Percentiles rank a stretch among this genome's conserved stretches.
Evolutionary conservation across 2,113 vertebrate genomes (phyloP).

Genomic region (Eupsittula cactorum): DNA sequence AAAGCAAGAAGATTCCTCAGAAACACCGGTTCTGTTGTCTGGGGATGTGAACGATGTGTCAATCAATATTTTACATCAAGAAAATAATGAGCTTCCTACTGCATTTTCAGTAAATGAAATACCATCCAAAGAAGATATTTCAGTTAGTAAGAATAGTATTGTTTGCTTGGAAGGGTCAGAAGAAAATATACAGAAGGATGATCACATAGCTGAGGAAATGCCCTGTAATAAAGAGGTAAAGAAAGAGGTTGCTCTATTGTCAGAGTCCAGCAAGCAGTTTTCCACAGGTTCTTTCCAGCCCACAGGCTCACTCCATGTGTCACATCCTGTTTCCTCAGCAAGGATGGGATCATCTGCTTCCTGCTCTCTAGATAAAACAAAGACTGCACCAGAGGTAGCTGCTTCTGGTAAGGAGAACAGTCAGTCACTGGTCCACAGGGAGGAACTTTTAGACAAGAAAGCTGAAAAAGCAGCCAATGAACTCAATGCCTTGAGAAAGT

Average conservation of each 20-base stretch:
- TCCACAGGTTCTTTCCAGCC: slow-evolving; percentile 57
- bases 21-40: not conserved
- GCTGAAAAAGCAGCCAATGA: slow-evolving; percentile 36
- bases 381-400: not conserved
- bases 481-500: slow-evolving; percentile 64
- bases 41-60: not conserved
- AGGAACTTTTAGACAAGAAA: slow-evolving; percentile 6
- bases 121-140: not conserved
- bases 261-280: not conserved
- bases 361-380: not conserved
- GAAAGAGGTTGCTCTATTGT: not conserved
- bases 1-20: not conserved
- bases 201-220: not conserved
- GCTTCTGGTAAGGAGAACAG: slow-evolving; percentile 3
- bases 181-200: not conserved
- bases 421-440: not conserved
- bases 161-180: not conserved
- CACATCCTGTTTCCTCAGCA: not conserved
- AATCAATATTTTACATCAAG: not conserved
- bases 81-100: not conserved
- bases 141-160: not conserved
- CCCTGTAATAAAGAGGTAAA: not conserved
- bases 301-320: not conserved
- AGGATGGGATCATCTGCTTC: not conserved
- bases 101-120: not conserved